Conservation (phyloP, 2,113 vertebrate genomes). For the Megaleporinus macrocephalus region DNA sequence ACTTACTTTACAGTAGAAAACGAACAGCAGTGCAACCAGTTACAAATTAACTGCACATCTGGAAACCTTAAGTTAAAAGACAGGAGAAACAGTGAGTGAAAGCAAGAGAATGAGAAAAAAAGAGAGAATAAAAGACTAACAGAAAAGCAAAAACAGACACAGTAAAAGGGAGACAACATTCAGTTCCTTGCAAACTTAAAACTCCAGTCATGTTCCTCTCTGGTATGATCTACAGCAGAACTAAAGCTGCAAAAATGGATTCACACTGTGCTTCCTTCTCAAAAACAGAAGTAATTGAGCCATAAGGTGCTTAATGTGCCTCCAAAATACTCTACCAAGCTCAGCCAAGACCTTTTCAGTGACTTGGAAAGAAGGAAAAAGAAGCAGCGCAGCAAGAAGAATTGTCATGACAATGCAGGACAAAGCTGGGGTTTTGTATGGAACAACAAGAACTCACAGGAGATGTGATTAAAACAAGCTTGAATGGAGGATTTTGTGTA, state of each 20-base stretch:
- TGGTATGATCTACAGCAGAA: slow-evolving; percentile 35
- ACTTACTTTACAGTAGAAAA: too few species aligned
- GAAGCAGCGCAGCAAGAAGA: background rate
- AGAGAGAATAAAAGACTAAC: background rate
- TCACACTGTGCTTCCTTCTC: background rate
- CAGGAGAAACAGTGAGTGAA: too few species aligned
- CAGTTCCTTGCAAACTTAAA: slow-evolving; percentile 15
- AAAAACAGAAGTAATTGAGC: slow-evolving; percentile 29
- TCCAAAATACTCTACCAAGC: slow-evolving; percentile 26
- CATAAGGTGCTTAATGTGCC: slow-evolving; percentile 33
- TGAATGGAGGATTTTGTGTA: background rate
- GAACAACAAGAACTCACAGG: background rate
- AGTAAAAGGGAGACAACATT: background rate
- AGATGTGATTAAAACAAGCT: background rate
- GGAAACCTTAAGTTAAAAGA: too few species aligned
- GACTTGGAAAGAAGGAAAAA: background rate
- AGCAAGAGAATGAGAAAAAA: too few species aligned
- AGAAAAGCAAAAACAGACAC: background rate
- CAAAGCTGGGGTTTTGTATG: background rate
- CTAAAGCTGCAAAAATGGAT: slow-evolving; percentile 19
- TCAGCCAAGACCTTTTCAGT: slow-evolving; percentile 17
- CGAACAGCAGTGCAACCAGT: too few species aligned
- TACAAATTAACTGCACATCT: too few species aligned
- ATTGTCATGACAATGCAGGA: background rate
- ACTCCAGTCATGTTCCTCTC: slow-evolving; percentile 6